Conservation (phyloP, 2,888 invertebrate genomes). For the Scaptomyza polygonia region DNA sequence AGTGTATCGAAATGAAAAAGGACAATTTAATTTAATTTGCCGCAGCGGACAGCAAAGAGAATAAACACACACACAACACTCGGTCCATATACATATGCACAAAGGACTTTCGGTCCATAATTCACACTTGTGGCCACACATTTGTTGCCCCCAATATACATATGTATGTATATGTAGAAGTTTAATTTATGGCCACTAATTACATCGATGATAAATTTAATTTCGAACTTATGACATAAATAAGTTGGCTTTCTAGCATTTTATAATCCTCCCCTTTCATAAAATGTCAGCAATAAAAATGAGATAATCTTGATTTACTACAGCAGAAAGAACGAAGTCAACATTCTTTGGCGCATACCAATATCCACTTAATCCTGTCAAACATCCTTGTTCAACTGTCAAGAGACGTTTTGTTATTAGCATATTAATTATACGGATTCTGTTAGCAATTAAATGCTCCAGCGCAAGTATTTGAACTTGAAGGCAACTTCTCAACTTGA, state of each 20-base stretch:
- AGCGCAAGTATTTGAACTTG: constrained; percentile 37
- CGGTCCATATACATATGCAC: constrained; percentile 4
- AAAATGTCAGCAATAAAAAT: constrained; percentile 65
- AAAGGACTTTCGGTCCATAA: constrained; percentile 60
- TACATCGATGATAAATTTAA: constrained; percentile 82
- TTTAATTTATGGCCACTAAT: constrained; percentile 82
- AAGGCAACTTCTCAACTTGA: constrained; percentile 53
- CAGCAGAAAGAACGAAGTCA: constrained; percentile 40
- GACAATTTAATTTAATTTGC: constrained; percentile 83
- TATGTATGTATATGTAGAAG: constrained; percentile 3
- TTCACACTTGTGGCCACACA: constrained; percentile 73
- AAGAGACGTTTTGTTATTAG: constrained; percentile 68
- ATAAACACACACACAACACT: constrained; percentile 20
- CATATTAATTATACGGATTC: constrained; percentile 67
- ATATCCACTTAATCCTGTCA: constrained; percentile 54
- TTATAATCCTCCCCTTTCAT: constrained; percentile 34
- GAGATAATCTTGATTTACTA: constrained; percentile 74
- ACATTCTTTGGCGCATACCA: constrained; percentile 31
- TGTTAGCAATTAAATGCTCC: constrained; percentile 64
- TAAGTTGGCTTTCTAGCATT: neutral
- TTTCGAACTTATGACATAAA: constrained; percentile 65
- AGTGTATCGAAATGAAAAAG: constrained; percentile 79
- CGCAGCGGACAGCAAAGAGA: constrained; percentile 36
- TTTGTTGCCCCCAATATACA: neutral
- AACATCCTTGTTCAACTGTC: constrained; percentile 61